phyloP scores from a whole-genome alignment of 2,797 vertebrate genomes.

The Phyllotis vaccarum region DNA sequence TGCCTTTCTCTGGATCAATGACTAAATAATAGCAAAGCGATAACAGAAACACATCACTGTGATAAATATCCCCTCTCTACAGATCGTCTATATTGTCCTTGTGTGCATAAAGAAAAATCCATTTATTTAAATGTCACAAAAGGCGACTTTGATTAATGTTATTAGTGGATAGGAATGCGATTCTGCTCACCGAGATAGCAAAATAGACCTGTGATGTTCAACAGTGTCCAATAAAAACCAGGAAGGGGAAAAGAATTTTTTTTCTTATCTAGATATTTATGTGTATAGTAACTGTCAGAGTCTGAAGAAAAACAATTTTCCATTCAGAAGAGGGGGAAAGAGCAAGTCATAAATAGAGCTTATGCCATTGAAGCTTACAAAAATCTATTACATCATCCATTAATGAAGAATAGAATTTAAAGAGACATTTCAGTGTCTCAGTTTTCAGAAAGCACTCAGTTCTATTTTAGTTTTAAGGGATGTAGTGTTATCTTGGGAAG shows the following conservation, averaged over 20 bases:
- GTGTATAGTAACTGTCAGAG: slow-evolving; percentile 31
- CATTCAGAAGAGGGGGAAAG: background rate
- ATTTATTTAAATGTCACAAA: slow-evolving; percentile 82
- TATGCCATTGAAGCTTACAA: background rate
- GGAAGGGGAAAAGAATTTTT: slow-evolving; percentile 53
- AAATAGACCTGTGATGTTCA: slow-evolving; percentile 60
- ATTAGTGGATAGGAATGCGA: slow-evolving; percentile 71
- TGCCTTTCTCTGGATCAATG: slow-evolving; percentile 67
- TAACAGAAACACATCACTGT: slow-evolving; percentile 77
- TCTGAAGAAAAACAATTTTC: slow-evolving; percentile 59
- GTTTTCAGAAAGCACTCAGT: background rate
- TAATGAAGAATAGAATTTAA: background rate
- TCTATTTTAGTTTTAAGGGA: background rate
- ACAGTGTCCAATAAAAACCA: slow-evolving; percentile 25
- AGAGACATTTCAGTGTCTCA: background rate
- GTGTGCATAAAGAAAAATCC: slow-evolving; percentile 77
- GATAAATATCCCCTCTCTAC: slow-evolving; percentile 76
- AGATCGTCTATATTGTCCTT: slow-evolving; percentile 79
- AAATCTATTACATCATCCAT: background rate
- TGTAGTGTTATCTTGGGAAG: background rate
- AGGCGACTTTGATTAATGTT: slow-evolving; percentile 82
- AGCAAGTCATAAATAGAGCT: slow-evolving; percentile 45
- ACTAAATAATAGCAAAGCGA: slow-evolving; percentile 72
- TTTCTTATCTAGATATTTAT: slow-evolving; percentile 65
- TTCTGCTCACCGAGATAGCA: slow-evolving; percentile 54